A percentile compares a stretch with the other conserved stretches of the same genome.
Conservation (phyloP, 2,888 invertebrate genomes). For the Pachliopta kotzebuea region DNA sequence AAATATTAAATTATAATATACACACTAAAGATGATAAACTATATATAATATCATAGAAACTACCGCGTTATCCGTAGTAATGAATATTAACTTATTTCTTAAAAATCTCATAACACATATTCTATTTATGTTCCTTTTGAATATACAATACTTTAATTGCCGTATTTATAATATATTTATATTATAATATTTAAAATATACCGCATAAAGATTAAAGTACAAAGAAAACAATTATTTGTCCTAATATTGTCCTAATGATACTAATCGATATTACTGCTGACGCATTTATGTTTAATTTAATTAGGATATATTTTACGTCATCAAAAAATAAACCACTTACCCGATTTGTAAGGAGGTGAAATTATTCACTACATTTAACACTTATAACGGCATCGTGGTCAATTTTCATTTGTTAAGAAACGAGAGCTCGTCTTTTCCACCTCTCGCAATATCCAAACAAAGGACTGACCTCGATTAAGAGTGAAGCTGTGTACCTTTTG, state of each 20-base stretch:
- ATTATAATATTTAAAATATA: not conserved
- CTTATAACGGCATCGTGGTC: slow-evolving; percentile 1
- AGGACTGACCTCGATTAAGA: slow-evolving; percentile 46
- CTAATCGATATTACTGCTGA: slow-evolving; percentile 31
- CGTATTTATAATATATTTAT: too few relatives aligned
- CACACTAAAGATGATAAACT: not conserved
- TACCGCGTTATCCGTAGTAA: not conserved
- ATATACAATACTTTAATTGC: too few relatives aligned
- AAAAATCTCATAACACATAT: too few relatives aligned
- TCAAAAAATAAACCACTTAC: slow-evolving; percentile 16
- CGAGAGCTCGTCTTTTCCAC: slow-evolving; percentile 1
- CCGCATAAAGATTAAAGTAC: not conserved
- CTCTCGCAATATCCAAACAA: slow-evolving; percentile 35
- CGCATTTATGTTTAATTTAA: slow-evolving; percentile 29
- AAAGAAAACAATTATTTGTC: not conserved
- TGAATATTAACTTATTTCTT: not conserved
- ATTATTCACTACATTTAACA: not conserved
- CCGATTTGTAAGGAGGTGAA: not conserved
- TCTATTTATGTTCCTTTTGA: too few relatives aligned
- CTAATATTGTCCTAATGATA: not conserved
- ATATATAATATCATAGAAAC: not conserved
- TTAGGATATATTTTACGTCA: slow-evolving; percentile 5
- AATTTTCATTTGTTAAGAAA: slow-evolving; percentile 2
- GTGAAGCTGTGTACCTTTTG: slow-evolving; percentile 35
- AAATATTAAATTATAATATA: not conserved